Percentiles rank a stretch among this genome's conserved stretches.
phyloP scores from a whole-genome alignment of 2,797 vertebrate species.

The Microhierax caerulescens region DNA sequence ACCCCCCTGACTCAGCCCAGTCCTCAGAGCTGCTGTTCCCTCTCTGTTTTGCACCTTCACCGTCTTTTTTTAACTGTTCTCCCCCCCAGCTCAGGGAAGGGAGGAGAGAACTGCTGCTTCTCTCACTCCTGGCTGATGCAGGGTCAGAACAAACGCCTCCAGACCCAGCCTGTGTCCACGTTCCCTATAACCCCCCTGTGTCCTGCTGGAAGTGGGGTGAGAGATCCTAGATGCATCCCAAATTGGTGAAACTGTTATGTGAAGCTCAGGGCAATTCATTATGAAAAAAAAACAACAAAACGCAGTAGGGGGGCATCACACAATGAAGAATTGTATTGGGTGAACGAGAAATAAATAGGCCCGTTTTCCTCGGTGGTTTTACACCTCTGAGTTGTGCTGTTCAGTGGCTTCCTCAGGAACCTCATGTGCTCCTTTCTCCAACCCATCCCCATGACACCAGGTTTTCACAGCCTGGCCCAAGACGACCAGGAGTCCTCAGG shows the following conservation, averaged over 20 bases:
- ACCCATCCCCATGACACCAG: not conserved
- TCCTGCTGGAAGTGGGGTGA: not conserved
- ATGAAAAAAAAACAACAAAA: not conserved
- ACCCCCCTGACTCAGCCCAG: not conserved
- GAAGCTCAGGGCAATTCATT: slow-evolving; percentile 19
- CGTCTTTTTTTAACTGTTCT: not conserved
- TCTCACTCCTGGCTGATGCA: not conserved
- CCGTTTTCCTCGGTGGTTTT: not conserved
- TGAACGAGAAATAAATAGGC: not conserved
- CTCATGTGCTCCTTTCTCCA: not conserved
- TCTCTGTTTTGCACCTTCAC: not conserved
- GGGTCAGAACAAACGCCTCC: rapidly evolving
- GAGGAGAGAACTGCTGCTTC: not conserved
- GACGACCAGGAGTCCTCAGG: not conserved
- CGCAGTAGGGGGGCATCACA: slow-evolving; percentile 16
- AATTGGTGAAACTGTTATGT: not conserved
- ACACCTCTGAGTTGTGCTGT: not conserved
- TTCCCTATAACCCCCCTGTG: not conserved
- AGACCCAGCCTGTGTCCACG: not conserved
- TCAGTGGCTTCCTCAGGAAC: not conserved
- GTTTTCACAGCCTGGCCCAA: not conserved
- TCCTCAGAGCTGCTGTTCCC: not conserved
- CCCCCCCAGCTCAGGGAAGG: not conserved
- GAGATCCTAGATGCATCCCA: not conserved
- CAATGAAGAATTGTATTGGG: not conserved